Evolutionary conservation across 1,140 invertebrate genomes (phyloP).

Genomic region (Teleopsis dalmanni): DNA sequence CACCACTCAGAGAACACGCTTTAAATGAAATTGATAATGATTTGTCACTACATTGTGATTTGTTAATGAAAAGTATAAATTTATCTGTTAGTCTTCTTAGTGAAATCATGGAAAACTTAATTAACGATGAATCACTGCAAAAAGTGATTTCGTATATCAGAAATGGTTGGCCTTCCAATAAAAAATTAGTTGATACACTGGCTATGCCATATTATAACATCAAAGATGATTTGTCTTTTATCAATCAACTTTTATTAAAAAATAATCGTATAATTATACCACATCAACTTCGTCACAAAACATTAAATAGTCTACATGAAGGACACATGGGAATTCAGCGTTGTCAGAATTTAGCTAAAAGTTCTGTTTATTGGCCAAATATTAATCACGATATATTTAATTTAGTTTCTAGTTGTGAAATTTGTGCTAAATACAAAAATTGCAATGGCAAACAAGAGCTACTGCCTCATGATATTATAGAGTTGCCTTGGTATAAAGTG

Average conservation of each 20-base stretch:
- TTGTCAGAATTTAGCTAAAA: no score
- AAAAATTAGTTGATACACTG: slow-evolving; percentile 19
- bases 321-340: no score
- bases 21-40: slow-evolving; percentile 29
- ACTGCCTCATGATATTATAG: no score
- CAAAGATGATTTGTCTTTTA: slow-evolving; percentile 28
- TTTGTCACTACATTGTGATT: slow-evolving; percentile 17
- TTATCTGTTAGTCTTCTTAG: slow-evolving; percentile 23
- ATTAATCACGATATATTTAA: no score
- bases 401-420: no score
- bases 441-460: no score
- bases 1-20: background rate
- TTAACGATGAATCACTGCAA: slow-evolving; percentile 24
- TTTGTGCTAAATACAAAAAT: no score
- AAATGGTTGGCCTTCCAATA: slow-evolving; percentile 42
- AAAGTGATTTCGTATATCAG: slow-evolving; percentile 21
- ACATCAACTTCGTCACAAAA: no score
- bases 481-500: no score
- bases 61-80: slow-evolving; percentile 16
- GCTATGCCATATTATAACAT: slow-evolving; percentile 28
- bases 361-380: no score
- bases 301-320: no score
- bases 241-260: slow-evolving; percentile 37
- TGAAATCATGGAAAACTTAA: slow-evolving; percentile 12
- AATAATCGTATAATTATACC: slow-evolving; percentile 39